Percentiles rank a stretch among this genome's conserved stretches.
phyloP scores from a whole-genome alignment of 1,140 invertebrate genomes.

The Bradysia coprophila region DNA sequence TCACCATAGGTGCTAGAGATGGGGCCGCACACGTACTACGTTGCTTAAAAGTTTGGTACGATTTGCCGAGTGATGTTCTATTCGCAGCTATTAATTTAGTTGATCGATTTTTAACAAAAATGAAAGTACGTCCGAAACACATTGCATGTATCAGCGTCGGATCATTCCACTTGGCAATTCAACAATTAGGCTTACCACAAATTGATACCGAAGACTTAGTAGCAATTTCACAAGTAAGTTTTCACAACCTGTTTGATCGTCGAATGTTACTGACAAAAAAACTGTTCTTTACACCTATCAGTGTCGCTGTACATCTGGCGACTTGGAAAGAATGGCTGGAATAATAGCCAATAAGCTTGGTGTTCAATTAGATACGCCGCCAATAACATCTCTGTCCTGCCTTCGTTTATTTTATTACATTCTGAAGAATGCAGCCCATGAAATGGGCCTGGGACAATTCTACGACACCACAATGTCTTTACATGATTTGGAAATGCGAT shows the following conservation, averaged over 20 bases:
- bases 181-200: conserved; percentile 19
- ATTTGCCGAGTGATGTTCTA: conserved; percentile 54
- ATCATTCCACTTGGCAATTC: conserved; percentile 23
- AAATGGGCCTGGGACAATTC: conserved; percentile 26
- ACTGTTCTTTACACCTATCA: conserved; percentile 24
- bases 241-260: too few species aligned
- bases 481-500: conserved; percentile 37
- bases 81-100: conserved; percentile 57
- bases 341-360: conserved; percentile 46
- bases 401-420: conserved; percentile 40
- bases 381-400: conserved; percentile 43
- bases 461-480: conserved; percentile 21
- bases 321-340: conserved; percentile 51
- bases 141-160: conserved; percentile 24
- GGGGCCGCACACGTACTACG: conserved; percentile 58
- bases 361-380: conserved; percentile 31
- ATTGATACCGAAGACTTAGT: conserved; percentile 23
- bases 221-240: conserved; percentile 22
- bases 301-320: conserved; percentile 53
- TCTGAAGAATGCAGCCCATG: conserved; percentile 29
- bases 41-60: conserved; percentile 67
- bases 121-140: conserved; percentile 36
- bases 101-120: conserved; percentile 52
- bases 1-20: conserved; percentile 51
- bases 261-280: neutral